phyloP scores from a whole-genome alignment of 2,888 invertebrate genomes.

The Cataglyphis albicans region DNA sequence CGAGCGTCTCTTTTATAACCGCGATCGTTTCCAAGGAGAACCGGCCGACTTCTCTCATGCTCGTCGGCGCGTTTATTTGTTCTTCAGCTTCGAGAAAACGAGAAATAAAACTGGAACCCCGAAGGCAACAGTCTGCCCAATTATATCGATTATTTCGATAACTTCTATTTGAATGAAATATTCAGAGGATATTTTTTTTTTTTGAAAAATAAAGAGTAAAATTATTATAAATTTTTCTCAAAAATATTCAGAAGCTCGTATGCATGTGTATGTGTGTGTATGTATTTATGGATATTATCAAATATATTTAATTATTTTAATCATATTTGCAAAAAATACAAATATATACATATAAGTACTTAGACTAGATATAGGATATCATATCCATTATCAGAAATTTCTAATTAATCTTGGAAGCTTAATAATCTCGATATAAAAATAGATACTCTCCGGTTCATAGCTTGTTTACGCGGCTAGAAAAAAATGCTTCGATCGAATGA shows the following conservation, averaged over 20 bases:
- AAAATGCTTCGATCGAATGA: constrained; percentile 20
- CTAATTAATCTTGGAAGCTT: constrained; percentile 13
- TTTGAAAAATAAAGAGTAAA: not conserved
- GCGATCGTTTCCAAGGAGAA: constrained; percentile 48
- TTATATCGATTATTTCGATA: constrained; percentile 29
- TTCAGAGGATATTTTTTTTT: not conserved
- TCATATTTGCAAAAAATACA: not conserved
- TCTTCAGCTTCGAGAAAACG: constrained; percentile 39
- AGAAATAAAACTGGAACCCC: constrained; percentile 31
- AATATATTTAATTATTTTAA: not conserved
- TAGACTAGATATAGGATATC: not conserved
- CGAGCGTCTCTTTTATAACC: constrained; percentile 36
- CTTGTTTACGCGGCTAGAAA: constrained; percentile 31
- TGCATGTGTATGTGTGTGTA: not conserved
- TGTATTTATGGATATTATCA: not conserved
- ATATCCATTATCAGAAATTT: not conserved
- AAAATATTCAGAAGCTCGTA: not conserved
- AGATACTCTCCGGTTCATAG: not conserved
- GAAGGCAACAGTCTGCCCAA: constrained; percentile 23
- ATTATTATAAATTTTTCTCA: not conserved
- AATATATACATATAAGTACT: not conserved
- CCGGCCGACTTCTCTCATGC: constrained; percentile 45
- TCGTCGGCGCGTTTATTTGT: constrained; percentile 43
- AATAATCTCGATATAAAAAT: constrained; percentile 20
- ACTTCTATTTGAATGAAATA: not conserved